Evolutionary conservation across 2,113 vertebrate species (phyloP).

Genomic region (Toxotes chatareus): DNA sequence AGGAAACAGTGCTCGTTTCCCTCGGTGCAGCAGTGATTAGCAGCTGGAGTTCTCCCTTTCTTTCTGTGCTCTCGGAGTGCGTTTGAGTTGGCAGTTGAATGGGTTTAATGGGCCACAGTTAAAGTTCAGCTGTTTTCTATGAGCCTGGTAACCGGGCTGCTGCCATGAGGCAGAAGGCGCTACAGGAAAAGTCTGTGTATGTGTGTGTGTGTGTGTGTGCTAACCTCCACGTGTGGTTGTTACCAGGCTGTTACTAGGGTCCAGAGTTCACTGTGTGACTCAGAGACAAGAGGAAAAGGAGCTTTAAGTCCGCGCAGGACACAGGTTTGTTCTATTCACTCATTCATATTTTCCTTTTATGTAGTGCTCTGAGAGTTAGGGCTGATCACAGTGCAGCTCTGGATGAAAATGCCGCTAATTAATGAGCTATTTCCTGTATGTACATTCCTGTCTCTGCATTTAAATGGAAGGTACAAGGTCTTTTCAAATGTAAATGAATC

Average conservation of each 20-base stretch:
- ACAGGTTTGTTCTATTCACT: background rate
- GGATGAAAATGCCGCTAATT: constrained; percentile 10
- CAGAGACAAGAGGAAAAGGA: constrained; percentile 2
- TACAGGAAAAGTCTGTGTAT: constrained; percentile 12
- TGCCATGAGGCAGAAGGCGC: constrained; percentile 38
- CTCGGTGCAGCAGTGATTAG: constrained; percentile 13
- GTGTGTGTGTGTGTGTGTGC: constrained; percentile 9
- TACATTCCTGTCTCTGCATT: background rate
- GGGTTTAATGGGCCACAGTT: constrained; percentile 31
- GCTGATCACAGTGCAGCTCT: background rate
- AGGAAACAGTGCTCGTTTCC: constrained; percentile 12
- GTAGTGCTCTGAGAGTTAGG: background rate
- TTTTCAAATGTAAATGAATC: background rate
- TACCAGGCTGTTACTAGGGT: constrained; percentile 45
- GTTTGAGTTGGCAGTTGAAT: constrained; percentile 32
- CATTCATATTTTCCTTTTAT: background rate
- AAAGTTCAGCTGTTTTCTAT: constrained; percentile 46
- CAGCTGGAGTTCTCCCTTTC: constrained; percentile 37
- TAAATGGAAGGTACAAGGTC: background rate
- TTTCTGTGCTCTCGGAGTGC: background rate
- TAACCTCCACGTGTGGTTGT: constrained; percentile 24
- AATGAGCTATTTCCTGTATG: background rate
- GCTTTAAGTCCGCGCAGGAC: background rate
- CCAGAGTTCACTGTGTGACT: constrained; percentile 24
- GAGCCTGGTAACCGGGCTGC: constrained; percentile 36